These are phyloP conservation scores for Harpegnathos saltator DNA, from an alignment of 1,140 invertebrate species.

Conservation along the genomic window DNA sequence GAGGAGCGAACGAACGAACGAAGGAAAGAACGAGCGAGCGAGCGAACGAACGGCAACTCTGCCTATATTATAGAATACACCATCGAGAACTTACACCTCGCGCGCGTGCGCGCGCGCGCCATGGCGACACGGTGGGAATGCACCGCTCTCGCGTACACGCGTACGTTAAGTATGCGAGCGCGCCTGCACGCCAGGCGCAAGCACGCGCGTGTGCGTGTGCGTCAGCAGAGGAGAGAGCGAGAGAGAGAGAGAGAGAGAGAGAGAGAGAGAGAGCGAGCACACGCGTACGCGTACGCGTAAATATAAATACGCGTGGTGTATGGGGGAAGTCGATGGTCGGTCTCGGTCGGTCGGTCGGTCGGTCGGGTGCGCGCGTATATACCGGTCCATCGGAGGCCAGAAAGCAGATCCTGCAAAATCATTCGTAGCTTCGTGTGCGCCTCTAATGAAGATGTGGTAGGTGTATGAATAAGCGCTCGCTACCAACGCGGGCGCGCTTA, in stretches of 20 bases:
- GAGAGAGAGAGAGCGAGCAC: no score
- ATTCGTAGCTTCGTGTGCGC: conserved; percentile 51
- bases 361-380: conserved; percentile 16
- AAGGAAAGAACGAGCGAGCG: conserved; percentile 57
- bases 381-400: conserved; percentile 46
- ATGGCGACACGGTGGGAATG: conserved; percentile 74
- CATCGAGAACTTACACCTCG: conserved; percentile 61
- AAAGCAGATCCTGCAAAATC: conserved; percentile 71
- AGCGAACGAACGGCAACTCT: conserved; percentile 72
- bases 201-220: not conserved
- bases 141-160: conserved; percentile 57
- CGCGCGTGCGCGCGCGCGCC: conserved; percentile 4
- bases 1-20: conserved; percentile 54
- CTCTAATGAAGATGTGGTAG: conserved; percentile 73
- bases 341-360: conserved; percentile 20
- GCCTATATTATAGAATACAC: conserved; percentile 75
- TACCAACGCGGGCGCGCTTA: conserved; percentile 40
- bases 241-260: no score
- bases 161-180: conserved; percentile 51
- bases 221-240: no score
- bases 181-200: not conserved
- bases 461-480: conserved; percentile 67
- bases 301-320: conserved; percentile 50
- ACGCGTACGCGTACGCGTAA: not conserved
- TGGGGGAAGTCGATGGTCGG: conserved; percentile 37